Conservation (phyloP, 2,113 vertebrate genomes). For the Chrysemys picta region DNA sequence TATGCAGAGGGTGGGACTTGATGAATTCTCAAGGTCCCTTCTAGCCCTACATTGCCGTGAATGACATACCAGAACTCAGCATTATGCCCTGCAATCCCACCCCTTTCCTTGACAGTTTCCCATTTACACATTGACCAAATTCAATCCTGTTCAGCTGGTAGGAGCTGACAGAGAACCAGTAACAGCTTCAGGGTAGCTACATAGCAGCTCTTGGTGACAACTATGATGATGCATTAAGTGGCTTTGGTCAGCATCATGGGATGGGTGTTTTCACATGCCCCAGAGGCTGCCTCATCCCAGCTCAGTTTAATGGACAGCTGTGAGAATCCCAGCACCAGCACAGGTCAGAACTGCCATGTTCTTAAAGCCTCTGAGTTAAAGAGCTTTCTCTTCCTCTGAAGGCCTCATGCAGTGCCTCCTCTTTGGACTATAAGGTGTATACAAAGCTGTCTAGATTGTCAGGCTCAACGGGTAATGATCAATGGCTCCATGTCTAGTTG, state of each 20-base stretch:
- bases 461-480: too few species aligned
- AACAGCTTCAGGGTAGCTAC: neutral
- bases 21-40: too few species aligned
- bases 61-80: neutral
- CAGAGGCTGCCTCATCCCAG: neutral
- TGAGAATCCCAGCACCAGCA: neutral
- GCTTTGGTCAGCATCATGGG: neutral
- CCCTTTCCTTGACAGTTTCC: slow-evolving; percentile 34
- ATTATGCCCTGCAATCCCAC: neutral
- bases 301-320: neutral
- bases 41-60: too few species aligned
- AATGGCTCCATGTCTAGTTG: too few species aligned
- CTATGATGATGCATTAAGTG: neutral
- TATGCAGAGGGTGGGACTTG: too few species aligned
- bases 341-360: fast-evolving
- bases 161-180: neutral
- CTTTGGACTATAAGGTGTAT: too few species aligned
- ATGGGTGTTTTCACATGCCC: fast-evolving
- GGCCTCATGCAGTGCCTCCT: neutral
- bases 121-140: neutral
- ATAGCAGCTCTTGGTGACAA: neutral
- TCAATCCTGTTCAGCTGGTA: neutral
- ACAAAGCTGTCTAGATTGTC: too few species aligned
- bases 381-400: neutral
- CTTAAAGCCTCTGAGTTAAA: neutral